Conservation (phyloP, 2,797 vertebrate genomes). For the Poecile montanus region DNA sequence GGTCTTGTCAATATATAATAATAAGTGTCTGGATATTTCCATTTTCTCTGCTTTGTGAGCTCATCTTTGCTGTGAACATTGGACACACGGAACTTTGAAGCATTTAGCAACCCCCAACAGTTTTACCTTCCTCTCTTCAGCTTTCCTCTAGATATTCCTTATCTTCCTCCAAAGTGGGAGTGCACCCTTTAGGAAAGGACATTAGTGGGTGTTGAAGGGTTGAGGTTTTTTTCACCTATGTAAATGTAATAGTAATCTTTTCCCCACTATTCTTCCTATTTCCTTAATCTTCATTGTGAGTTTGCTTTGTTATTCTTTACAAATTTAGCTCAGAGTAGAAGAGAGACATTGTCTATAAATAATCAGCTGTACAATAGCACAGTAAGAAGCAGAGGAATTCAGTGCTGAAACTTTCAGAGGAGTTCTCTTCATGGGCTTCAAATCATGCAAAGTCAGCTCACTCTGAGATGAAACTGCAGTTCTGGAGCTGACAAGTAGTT, state of each 20-base stretch:
- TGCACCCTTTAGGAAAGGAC: not conserved
- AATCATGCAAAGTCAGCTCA: not conserved
- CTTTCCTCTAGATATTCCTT: not conserved
- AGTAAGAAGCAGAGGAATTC: not conserved
- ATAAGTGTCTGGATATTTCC: not conserved
- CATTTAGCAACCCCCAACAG: not conserved
- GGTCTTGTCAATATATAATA: not conserved
- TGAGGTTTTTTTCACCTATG: not conserved
- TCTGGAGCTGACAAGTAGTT: not conserved
- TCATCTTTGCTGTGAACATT: not conserved
- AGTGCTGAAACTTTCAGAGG: not conserved
- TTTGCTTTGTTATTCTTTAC: not conserved
- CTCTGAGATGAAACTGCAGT: not conserved
- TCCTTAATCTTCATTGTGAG: not conserved
- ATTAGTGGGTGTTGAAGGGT: rapidly evolving
- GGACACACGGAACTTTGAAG: not conserved
- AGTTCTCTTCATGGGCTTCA: not conserved
- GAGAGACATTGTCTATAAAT: not conserved
- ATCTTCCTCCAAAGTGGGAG: not conserved
- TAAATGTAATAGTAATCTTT: not conserved
- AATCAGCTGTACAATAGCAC: not conserved
- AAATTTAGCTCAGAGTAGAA: not conserved
- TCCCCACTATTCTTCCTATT: not conserved
- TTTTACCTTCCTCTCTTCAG: not conserved
- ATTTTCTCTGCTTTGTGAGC: not conserved